Evolutionary conservation across 2,113 vertebrate species (phyloP).

Genomic region (western clawed frog (Xenopus tropicalis)): UCB_Xtro_10.0 CM004444.2:174525001-174525500

Average conservation of each 20-base stretch:
- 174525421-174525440: constrained; percentile 2
- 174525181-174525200: constrained; percentile 5
- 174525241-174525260: neutral
- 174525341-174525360: neutral
- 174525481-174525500: constrained; percentile 1
- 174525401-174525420: neutral
- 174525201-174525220: neutral
- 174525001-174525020: too few species aligned
- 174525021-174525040: too few species aligned
- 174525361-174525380: constrained; percentile 20
- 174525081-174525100: too few species aligned
- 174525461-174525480: neutral
- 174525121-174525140: neutral
- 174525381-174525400: neutral
- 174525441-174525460: neutral
- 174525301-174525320: constrained; percentile 18
- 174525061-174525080: too few species aligned
- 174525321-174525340: constrained; percentile 9
- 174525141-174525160: constrained; percentile 19
- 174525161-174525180: constrained; percentile 25
- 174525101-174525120: neutral
- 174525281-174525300: constrained; percentile 14
- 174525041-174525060: too few species aligned
- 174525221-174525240: neutral
- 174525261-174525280: constrained; percentile 6